A percentile compares a stretch with the other conserved stretches of the same genome.
phyloP scores from a whole-genome alignment of 2,113 vertebrate species.

The Rhea pennata region DNA sequence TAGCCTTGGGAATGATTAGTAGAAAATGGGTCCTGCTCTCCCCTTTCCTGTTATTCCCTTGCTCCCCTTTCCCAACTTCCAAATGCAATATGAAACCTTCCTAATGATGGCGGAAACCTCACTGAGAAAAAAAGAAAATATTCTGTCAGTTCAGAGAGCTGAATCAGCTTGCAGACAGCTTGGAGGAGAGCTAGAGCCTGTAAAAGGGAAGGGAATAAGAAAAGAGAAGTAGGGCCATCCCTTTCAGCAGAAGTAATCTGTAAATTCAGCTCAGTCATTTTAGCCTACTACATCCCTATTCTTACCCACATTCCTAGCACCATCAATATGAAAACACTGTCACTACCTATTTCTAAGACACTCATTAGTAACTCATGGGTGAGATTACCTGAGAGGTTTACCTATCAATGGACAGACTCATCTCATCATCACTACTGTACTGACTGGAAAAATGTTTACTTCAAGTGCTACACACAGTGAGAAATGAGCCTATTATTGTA shows the following conservation, averaged over 20 bases:
- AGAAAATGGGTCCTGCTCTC: neutral
- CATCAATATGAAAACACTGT: neutral
- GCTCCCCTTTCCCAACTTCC: neutral
- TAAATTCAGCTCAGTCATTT: neutral
- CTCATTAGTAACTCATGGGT: neutral
- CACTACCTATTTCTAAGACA: neutral
- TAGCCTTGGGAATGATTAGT: neutral
- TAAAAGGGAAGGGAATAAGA: neutral
- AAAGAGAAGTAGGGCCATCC: fast-evolving
- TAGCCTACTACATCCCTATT: neutral
- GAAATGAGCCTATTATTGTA: neutral
- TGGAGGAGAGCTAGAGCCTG: neutral
- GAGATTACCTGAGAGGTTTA: neutral
- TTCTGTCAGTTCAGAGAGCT: neutral
- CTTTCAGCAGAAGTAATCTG: neutral
- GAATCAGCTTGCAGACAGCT: neutral
- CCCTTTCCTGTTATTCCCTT: neutral
- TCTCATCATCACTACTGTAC: neutral
- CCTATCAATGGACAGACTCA: neutral
- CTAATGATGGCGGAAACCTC: neutral
- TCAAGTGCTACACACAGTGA: neutral
- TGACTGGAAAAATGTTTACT: neutral
- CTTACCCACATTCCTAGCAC: neutral
- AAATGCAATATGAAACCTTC: neutral
- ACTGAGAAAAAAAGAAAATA: neutral